These are phyloP conservation scores for Lepas anatifera DNA, from an alignment of 2,888 invertebrate genomes.

Conservation along the genomic window DNA sequence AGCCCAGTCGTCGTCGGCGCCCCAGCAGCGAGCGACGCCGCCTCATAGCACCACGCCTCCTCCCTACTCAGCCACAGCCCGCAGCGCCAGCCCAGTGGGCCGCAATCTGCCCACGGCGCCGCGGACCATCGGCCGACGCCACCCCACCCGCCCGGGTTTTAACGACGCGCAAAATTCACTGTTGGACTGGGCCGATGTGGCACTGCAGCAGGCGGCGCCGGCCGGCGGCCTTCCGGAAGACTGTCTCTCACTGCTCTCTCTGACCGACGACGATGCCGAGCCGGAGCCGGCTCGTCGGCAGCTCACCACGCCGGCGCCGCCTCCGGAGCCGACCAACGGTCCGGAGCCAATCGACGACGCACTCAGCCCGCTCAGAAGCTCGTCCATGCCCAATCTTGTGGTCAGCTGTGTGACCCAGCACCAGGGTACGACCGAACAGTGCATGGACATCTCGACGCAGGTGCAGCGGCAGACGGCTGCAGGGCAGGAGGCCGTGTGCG, in stretches of 20 bases:
- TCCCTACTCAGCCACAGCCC: no score
- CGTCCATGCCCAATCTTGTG: no score
- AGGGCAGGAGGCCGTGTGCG: no score
- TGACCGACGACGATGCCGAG: background rate
- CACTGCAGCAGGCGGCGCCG: background rate
- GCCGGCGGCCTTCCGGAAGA: no score
- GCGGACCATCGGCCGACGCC: background rate
- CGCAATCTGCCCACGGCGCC: background rate
- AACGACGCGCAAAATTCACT: background rate
- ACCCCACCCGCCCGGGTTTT: background rate
- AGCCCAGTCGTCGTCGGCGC: background rate
- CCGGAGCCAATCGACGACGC: background rate
- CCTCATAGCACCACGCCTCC: background rate
- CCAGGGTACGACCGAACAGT: no score
- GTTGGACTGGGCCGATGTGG: background rate
- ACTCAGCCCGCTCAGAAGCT: no score
- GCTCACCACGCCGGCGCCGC: no score
- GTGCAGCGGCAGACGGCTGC: no score
- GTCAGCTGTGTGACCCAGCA: no score
- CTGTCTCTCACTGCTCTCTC: background rate
- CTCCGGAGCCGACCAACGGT: background rate
- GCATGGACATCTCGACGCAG: no score
- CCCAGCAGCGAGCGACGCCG: no score
- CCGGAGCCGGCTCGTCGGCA: background rate
- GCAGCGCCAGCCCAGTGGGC: no score